A percentile compares a stretch with the other conserved stretches of the same genome.
Conservation (phyloP, 2,888 invertebrate genomes). For the Schrankia costaestrigalis region DNA sequence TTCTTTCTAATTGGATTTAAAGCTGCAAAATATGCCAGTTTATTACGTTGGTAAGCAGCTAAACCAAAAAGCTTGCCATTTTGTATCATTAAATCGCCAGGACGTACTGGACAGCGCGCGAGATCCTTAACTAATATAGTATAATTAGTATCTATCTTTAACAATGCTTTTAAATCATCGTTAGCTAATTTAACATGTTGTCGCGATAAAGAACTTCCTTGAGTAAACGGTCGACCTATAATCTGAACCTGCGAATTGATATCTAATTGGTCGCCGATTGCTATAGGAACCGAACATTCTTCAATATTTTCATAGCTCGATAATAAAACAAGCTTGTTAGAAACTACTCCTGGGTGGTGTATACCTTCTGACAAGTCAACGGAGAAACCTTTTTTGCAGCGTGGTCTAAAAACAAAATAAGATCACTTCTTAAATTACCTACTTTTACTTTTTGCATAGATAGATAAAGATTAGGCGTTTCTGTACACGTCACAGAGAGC, state of each 20-base stretch:
- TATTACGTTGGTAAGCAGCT: slow-evolving; percentile 47
- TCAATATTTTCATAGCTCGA: slow-evolving; percentile 49
- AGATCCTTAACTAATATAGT: slow-evolving; percentile 54
- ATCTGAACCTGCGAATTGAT: slow-evolving; percentile 37
- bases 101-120: slow-evolving; percentile 54
- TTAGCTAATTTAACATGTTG: slow-evolving; percentile 44
- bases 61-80: slow-evolving; percentile 49
- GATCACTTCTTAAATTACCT: not conserved
- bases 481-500: too few relatives aligned
- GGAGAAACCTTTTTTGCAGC: slow-evolving; percentile 63
- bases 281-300: slow-evolving; percentile 46
- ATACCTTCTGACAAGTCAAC: slow-evolving; percentile 49
- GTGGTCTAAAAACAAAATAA: slow-evolving; percentile 46
- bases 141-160: slow-evolving; percentile 35
- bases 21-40: slow-evolving; percentile 54
- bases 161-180: slow-evolving; percentile 11
- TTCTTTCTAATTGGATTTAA: slow-evolving; percentile 39
- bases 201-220: slow-evolving; percentile 48
- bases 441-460: too few relatives aligned
- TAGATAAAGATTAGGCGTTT: too few relatives aligned
- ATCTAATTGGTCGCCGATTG: slow-evolving; percentile 39
- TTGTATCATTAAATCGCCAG: slow-evolving; percentile 63
- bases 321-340: slow-evolving; percentile 53
- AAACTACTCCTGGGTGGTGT: slow-evolving; percentile 46
- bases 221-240: slow-evolving; percentile 52